Conservation (phyloP, 2,888 invertebrate species). For the Tillus elongatus region DNA sequence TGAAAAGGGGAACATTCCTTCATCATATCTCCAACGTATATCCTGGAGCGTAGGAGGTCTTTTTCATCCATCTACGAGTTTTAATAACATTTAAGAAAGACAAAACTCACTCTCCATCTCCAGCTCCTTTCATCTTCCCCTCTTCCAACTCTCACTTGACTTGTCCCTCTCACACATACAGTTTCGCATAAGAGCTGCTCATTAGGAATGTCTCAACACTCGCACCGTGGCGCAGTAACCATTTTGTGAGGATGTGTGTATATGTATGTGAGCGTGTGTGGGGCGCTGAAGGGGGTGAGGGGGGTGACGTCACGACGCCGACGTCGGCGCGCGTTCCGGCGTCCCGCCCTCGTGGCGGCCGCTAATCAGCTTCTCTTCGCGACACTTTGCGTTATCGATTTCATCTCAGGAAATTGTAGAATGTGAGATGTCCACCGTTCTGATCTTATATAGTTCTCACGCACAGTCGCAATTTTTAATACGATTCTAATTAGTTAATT, state of each 20-base stretch:
- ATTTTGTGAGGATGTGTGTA: conserved; percentile 28
- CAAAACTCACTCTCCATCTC: not conserved
- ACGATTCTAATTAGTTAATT: not conserved
- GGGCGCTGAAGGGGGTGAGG: conserved; percentile 21
- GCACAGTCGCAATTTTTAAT: no score
- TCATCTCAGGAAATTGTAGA: conserved; percentile 24
- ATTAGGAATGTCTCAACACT: conserved; percentile 34
- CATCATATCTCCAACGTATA: no score
- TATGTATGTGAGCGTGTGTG: conserved; percentile 10
- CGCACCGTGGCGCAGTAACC: conserved; percentile 33
- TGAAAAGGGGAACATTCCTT: no score
- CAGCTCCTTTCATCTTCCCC: conserved; percentile 4
- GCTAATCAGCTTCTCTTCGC: conserved; percentile 36
- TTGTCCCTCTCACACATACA: no score
- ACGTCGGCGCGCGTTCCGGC: conserved; percentile 34
- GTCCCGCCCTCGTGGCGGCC: conserved; percentile 33
- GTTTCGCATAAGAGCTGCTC: conserved; percentile 15
- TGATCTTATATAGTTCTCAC: no score
- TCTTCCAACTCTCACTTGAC: not conserved
- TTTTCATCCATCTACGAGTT: conserved; percentile 19
- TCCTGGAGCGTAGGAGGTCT: no score
- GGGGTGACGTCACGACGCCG: conserved; percentile 21
- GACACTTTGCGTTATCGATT: conserved; percentile 39
- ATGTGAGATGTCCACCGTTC: no score
- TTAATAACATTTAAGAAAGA: conserved; percentile 27